Percentiles rank a stretch among this genome's conserved stretches.
These are phyloP conservation scores for Ischnura elegans DNA, from an alignment of 2,888 invertebrate genomes.

Conservation along the genomic window DNA sequence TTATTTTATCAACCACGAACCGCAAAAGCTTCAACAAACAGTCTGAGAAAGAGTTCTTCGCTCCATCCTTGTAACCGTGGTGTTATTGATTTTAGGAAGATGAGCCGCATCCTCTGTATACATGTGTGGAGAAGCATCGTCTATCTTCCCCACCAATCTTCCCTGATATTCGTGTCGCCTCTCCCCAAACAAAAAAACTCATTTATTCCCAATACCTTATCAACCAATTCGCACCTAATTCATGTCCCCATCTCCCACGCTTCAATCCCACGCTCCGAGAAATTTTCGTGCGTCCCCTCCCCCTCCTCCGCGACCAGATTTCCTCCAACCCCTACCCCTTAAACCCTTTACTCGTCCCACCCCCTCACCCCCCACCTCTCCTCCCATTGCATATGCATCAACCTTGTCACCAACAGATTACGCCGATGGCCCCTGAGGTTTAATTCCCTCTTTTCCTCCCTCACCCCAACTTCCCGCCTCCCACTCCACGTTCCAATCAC, in stretches of 20 bases:
- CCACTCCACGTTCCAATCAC: background rate
- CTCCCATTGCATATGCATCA: constrained; percentile 45
- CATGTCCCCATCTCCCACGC: constrained; percentile 23
- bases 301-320: background rate
- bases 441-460: constrained; percentile 45
- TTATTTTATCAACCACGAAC: no score
- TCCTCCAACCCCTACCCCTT: background rate
- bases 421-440: constrained; percentile 54
- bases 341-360: background rate
- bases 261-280: background rate
- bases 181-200: constrained; percentile 6
- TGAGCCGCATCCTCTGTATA: no score
- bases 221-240: constrained; percentile 1
- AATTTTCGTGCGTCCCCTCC: background rate
- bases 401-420: constrained; percentile 54
- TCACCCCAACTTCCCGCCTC: background rate
- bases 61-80: no score
- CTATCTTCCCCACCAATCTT: background rate
- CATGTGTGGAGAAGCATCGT: no score
- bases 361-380: background rate
- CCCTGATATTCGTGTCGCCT: background rate
- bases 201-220: background rate
- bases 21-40: no score
- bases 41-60: no score
- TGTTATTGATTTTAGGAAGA: no score